Evolutionary conservation across 2,797 vertebrate species (phyloP), one percentile per base, ranked within the genome.

Genomic region (Acanthiza pusilla): DNA sequence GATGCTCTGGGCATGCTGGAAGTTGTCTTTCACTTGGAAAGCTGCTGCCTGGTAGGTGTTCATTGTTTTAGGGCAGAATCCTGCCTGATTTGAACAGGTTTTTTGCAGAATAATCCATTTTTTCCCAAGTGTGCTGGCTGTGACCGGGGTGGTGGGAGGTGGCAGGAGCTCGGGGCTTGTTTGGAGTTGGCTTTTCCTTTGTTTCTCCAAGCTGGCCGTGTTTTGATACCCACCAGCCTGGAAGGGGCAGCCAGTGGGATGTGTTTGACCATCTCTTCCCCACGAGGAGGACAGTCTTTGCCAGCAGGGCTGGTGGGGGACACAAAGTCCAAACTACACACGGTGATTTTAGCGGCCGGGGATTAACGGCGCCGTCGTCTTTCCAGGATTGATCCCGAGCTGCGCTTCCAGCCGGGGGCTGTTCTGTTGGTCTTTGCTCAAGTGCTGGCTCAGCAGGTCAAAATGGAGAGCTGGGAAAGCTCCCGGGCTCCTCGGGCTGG

Each of bases 171-270:
- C 5, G 5, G 40, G 7, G 63, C 63, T 82, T 10, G 63, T 71
- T 80, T 50, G 78, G 45, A 34, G 72, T 70, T 84, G 75, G 67
- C 15, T 48, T 91, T 84, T 53, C 93, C 87, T 95, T 96, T 95
- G 95, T 96, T 93, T 75, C 77, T 79, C 32, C 10, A 4, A 61
- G 66, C 75, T 23, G 67, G 63, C 62, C 30, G 47, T 76, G 23
- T 58, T 94, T 85, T 75, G 85, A 36, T 63, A 32, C 23, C 38
- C 2, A 2, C 66, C 55, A 60, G 19, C 47, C 76, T 62, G 26
- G 55, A 51, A 71, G 40, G n/a, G 30, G 66, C 50, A 55, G 67
- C 26, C 5, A 53, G 34, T 10, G 51, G 34, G 84, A 23, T 40
- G 47, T 1, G 4, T 30, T 67, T 32, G n/a, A 70, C 30, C 67